These are phyloP conservation scores for Scortum barcoo DNA, from an alignment of 2,113 vertebrate species.

Conservation along the genomic window DNA sequence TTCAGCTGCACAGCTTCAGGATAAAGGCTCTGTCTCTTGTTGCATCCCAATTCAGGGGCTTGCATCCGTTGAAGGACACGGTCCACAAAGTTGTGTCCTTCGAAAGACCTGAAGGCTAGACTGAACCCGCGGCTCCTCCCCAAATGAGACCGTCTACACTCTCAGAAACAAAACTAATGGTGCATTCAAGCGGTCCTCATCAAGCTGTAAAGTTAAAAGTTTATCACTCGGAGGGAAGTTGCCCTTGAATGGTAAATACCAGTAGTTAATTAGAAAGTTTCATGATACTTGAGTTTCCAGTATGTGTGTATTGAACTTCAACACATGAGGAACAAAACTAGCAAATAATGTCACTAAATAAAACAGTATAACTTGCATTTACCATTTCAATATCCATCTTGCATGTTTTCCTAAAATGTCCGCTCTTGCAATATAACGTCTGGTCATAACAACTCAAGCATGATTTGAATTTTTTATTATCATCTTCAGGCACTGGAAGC, in stretches of 20 bases:
- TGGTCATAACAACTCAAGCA: too few relatives aligned
- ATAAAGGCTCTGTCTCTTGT: background rate
- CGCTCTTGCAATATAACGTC: too few relatives aligned
- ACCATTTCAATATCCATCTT: too few relatives aligned
- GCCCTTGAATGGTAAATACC: constrained; percentile 10
- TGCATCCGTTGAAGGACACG: constrained; percentile 6
- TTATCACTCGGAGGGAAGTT: background rate
- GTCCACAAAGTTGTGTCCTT: constrained; percentile 41
- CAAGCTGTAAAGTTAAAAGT: constrained; percentile 27
- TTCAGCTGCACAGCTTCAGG: background rate
- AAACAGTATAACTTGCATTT: background rate
- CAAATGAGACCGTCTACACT: constrained; percentile 12
- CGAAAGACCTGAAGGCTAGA: constrained; percentile 19
- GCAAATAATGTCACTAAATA: background rate
- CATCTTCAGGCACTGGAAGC: background rate
- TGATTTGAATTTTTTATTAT: too few relatives aligned
- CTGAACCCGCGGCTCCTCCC: constrained; percentile 3
- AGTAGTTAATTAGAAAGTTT: background rate
- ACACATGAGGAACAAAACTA: background rate
- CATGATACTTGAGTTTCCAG: background rate
- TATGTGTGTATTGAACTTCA: background rate
- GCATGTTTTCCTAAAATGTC: too few relatives aligned
- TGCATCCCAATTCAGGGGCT: background rate
- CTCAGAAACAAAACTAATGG: constrained; percentile 24
- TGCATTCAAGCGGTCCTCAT: constrained; percentile 17